Conservation (phyloP, 2,113 vertebrate genomes). For the Condylura cristata region DNA sequence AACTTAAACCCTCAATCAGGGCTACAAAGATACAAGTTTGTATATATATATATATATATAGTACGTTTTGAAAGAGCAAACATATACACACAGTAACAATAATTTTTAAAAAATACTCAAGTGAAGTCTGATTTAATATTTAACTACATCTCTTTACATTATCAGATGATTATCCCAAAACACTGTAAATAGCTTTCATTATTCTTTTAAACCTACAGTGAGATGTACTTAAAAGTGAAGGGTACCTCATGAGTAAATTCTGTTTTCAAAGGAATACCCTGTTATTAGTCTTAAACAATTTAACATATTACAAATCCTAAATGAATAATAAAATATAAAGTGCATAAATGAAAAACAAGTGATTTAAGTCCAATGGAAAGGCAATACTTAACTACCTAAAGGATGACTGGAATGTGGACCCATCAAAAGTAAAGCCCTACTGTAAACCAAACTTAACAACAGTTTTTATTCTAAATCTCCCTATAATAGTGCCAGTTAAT, state of each 20-base stretch:
- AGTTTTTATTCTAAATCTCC: not conserved
- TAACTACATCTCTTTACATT: not conserved
- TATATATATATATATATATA: not conserved
- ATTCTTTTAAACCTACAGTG: not conserved
- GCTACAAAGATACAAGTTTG: not conserved
- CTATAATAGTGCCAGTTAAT: not conserved
- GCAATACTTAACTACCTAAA: not conserved
- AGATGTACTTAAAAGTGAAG: not conserved
- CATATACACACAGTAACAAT: not conserved
- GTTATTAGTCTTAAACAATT: constrained; percentile 37
- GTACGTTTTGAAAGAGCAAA: not conserved
- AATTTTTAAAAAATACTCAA: not conserved
- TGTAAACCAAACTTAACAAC: not conserved
- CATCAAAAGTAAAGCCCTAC: not conserved
- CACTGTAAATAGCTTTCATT: not conserved
- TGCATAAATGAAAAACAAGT: not conserved
- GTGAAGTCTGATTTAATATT: constrained; percentile 12
- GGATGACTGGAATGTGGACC: not conserved
- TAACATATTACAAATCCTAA: constrained; percentile 3
- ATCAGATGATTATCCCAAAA: constrained; percentile 2
- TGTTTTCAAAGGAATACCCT: constrained; percentile 37
- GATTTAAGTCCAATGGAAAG: not conserved
- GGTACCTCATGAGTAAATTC: not conserved
- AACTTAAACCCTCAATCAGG: constrained; percentile 23
- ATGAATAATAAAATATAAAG: not conserved